Base-by-base conservation (phyloP, 2,113 vertebrate genomes). In the Phyllostomus hastatus region DNA sequence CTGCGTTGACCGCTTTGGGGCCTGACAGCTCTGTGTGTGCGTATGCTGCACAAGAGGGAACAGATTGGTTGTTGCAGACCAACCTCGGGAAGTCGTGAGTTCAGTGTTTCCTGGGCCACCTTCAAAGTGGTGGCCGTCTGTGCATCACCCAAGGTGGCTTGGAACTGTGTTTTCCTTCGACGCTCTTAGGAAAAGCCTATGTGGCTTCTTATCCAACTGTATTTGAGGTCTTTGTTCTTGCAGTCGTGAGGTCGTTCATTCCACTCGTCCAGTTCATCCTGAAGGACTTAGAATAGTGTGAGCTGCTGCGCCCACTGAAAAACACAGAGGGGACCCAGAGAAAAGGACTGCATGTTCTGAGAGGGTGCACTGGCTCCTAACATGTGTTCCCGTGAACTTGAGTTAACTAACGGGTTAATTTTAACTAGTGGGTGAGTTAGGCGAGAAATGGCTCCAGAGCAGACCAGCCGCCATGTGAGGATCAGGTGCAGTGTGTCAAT, bases 131-230 rank as follows among this genome's bases (percentile, higher is more conserved):
- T 84, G 15, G 33, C 67, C 26, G 82, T 38, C 4, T 72, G 4
- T 38, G 59, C n/a, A 3, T 88, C 11, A 41, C 35, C 31, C 17
- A 61, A 12, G 28, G 24, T 86, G 33, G 33, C 67, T 59, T 78
- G 46, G 46, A 61, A 86, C 35, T 43, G 15, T 22, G 12, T 61
- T 66, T 94, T 75, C 28, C 84, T 94, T 88, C 48, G 72, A 61
- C 1, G 14, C 0, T 41, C 33, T 61, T 76, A 84, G 24, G 83
- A 10, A 7, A 84, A 91, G 46, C 8, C 5, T 22, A 5, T 33
- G 12, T 26, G 7, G 16, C 48, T 96, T 82, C 48, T 41, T 61
- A 33, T 79, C 5, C 35, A 64, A 17, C 54, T 91, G 0, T n/a
- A 52, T 5, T n/a, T 92, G 82, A 75, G 19, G 43, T 76, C 66